Percentiles rank a stretch among this genome's conserved stretches.
Evolutionary conservation across 2,113 vertebrate genomes (phyloP).

Genomic region (Tricholaema leucomelas): DNA sequence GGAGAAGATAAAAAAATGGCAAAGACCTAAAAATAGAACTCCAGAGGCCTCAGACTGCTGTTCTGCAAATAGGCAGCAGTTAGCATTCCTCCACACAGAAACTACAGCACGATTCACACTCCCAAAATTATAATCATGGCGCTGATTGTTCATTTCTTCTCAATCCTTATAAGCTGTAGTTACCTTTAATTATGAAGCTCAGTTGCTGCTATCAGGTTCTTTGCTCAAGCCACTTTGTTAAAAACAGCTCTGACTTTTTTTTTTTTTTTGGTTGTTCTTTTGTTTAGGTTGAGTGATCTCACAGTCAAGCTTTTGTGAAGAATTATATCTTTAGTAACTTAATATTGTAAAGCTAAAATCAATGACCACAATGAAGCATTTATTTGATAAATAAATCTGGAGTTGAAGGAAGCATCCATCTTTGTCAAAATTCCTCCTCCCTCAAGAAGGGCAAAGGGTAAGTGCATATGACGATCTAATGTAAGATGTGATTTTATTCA

Average conservation of each 20-base stretch:
- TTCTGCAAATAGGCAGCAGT: accelerated
- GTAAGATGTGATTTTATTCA: conserved; percentile 40
- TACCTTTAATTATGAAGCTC: not conserved
- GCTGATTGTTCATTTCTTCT: not conserved
- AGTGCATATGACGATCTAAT: conserved; percentile 39
- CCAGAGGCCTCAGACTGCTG: accelerated
- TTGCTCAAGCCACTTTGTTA: not conserved
- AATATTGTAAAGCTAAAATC: conserved; percentile 24
- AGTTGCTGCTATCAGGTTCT: not conserved
- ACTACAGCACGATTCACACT: not conserved
- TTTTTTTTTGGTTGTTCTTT: not conserved
- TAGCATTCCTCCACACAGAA: not conserved
- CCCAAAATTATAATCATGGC: not conserved
- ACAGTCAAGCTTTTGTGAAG: not conserved
- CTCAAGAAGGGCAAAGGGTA: conserved; percentile 47
- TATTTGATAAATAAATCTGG: conserved; percentile 44
- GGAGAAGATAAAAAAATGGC: not conserved
- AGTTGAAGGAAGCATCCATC: conserved; percentile 41
- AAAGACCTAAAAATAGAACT: not conserved
- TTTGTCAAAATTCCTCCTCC: conserved; percentile 27
- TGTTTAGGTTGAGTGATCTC: conserved; percentile 25
- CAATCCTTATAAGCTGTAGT: not conserved
- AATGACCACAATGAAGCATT: conserved; percentile 29
- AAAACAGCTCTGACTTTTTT: not conserved
- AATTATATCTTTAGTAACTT: conserved; percentile 11